Base-by-base conservation (phyloP, 2,113 vertebrate genomes). In the Trichomycterus rosablanca region DNA sequence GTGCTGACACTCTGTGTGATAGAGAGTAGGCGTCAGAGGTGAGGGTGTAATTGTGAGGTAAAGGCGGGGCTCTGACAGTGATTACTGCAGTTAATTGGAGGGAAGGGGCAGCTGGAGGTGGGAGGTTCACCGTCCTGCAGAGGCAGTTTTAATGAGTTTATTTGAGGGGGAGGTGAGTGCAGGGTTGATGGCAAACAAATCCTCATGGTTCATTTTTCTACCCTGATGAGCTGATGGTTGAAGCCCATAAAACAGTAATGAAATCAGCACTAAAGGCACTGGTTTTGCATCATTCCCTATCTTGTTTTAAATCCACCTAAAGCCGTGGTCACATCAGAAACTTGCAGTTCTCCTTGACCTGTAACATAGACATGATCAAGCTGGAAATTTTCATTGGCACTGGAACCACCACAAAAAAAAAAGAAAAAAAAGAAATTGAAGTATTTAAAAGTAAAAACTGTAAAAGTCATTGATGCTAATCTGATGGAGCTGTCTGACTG, bases 11-110 rank as follows among this genome's bases (percentile, higher is more conserved):
- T 50, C 35, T 49, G 49, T 68, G 68, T 68, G 67, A 78, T 68
- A 71, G 63, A 52, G 68, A 48, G 34, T 49, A 34, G 69, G 73
- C 70, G 75, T 80, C 79, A 79, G 81, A 84, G 79, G 71, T 72
- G 71, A 75, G 61, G 28, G 44, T 59, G 49, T 72, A 72, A 67
- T 55, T 62, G 54, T 68, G 34, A 59, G 53, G 68, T 66, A 72
- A 58, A 67, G 63, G 46, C 46, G 42, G 68, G 57, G 53, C 67
- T 45, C 10, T 70, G 74, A 67, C 74, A 68, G 61, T 67, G 72
- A 73, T 72, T 76, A 71, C 66, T 51, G 49, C 16, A 20, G 24
- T 71, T 66, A 71, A 69, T 71, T 69, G 71, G 68, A 66, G 34
- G 49, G 58, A 73, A 68, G 61, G 68, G 62, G 60, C 61, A 71